Percentiles rank a stretch among this genome's conserved stretches.
These are phyloP conservation scores for Buphagus erythrorhynchus DNA, from an alignment of 2,797 vertebrate genomes.

Conservation along the genomic window DNA sequence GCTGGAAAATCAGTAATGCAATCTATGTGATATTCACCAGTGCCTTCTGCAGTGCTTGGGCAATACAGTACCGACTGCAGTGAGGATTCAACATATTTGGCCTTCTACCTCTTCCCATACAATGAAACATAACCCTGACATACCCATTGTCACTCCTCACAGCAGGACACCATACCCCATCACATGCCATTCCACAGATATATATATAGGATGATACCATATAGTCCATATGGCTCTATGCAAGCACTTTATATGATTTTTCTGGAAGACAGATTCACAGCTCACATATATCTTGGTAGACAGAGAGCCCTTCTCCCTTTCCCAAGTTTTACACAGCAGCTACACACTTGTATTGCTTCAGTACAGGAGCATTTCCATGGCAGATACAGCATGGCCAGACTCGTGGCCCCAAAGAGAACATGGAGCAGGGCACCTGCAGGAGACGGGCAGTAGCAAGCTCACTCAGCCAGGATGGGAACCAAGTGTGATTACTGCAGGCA, in stretches of 20 bases:
- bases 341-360: neutral
- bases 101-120: neutral
- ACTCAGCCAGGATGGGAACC: fast-evolving
- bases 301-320: neutral
- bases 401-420: neutral
- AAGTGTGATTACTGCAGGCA: neutral
- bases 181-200: neutral
- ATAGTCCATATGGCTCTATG: neutral
- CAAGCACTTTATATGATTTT: neutral
- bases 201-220: neutral
- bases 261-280: neutral
- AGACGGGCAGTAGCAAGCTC: neutral
- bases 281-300: neutral
- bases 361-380: neutral
- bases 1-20: neutral
- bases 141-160: neutral
- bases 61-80: neutral
- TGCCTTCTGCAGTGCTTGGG: neutral
- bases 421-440: fast-evolving
- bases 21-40: neutral
- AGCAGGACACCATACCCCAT: neutral
- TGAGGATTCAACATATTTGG: neutral
- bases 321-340: neutral
- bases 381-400: neutral
- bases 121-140: neutral